Conservation (phyloP, 2,888 invertebrate genomes). For the Hydropsyche betteni region DNA sequence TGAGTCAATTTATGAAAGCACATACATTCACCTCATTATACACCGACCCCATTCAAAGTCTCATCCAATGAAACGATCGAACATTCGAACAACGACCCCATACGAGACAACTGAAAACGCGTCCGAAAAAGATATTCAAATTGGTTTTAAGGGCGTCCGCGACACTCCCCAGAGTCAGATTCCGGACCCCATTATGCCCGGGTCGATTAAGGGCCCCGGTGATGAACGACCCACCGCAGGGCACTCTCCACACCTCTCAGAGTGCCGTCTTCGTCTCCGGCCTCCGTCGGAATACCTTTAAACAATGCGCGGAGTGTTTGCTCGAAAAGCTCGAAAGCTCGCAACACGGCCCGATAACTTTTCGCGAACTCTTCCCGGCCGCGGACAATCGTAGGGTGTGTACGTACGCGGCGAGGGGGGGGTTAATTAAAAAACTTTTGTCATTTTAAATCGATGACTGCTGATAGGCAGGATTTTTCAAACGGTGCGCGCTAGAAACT, state of each 20-base stretch:
- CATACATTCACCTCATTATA: no score
- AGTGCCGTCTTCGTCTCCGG: no score
- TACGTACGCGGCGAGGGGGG: no score
- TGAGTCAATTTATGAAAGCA: no score
- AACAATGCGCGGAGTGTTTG: slow-evolving; percentile 27
- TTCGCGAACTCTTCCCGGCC: slow-evolving; percentile 10
- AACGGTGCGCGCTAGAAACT: neutral
- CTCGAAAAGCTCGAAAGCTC: neutral
- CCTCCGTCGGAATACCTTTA: neutral
- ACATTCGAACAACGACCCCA: neutral
- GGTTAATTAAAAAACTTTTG: slow-evolving; percentile 33
- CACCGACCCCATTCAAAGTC: no score
- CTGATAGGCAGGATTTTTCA: neutral
- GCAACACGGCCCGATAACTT: slow-evolving; percentile 4
- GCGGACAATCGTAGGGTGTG: neutral
- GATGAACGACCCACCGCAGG: no score
- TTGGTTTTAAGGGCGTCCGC: slow-evolving; percentile 17
- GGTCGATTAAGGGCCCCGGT: no score
- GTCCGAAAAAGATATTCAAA: slow-evolving; percentile 22
- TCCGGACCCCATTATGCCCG: neutral
- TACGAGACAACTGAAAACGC: no score
- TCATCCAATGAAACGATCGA: no score
- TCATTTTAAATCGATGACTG: slow-evolving; percentile 31
- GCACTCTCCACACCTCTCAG: no score
- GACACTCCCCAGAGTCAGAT: slow-evolving; percentile 12